Percentiles rank a stretch among this genome's conserved stretches.
Evolutionary conservation across 2,113 vertebrate genomes (phyloP).

Genomic region (Orycteropus afer): DNA sequence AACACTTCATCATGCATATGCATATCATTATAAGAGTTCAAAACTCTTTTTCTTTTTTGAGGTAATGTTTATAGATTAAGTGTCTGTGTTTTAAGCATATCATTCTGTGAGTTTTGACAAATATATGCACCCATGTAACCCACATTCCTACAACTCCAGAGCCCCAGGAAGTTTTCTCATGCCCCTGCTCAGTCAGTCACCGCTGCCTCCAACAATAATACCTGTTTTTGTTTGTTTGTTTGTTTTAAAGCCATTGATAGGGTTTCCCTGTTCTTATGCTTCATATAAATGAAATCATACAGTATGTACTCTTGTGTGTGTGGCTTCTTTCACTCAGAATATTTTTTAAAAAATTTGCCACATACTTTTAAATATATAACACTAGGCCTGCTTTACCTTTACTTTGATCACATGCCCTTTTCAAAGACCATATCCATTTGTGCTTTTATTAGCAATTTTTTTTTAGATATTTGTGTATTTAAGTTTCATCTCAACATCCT

Average conservation of each 20-base stretch:
- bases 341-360: background rate
- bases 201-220: too few relatives aligned
- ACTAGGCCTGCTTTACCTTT: background rate
- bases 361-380: background rate
- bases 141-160: fast-evolving
- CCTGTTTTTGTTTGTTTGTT: background rate
- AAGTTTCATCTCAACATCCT: background rate
- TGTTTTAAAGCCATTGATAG: too few relatives aligned
- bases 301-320: too few relatives aligned
- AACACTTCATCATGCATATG: background rate
- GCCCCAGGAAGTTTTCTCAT: background rate
- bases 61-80: background rate
- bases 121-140: too few relatives aligned
- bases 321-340: background rate
- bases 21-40: background rate
- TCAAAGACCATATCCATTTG: background rate
- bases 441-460: background rate
- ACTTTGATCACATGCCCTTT: background rate
- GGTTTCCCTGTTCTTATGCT: too few relatives aligned
- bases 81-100: background rate
- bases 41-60: background rate
- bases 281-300: too few relatives aligned
- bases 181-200: background rate
- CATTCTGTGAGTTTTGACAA: too few relatives aligned
- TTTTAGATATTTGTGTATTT: background rate